phyloP scores from a whole-genome alignment of 2,888 invertebrate genomes.

The Eurois occulta region DNA sequence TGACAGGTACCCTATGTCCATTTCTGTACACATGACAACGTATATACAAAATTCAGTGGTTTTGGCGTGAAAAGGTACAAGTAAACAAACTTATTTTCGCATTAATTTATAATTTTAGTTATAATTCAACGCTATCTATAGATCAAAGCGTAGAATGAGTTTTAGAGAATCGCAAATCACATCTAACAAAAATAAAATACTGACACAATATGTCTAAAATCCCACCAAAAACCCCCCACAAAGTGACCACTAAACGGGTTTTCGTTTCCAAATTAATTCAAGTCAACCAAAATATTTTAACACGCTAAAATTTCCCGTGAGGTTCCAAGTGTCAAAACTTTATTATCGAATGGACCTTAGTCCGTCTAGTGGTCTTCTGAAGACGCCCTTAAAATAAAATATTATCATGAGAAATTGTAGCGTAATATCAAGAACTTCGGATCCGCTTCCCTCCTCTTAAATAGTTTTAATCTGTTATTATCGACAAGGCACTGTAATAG shows the following conservation, averaged over 20 bases:
- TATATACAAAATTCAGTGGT: no score
- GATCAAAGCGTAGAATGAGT: background rate
- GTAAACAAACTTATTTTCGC: no score
- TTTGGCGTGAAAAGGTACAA: no score
- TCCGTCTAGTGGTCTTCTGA: conserved; percentile 49
- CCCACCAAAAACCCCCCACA: conserved; percentile 20
- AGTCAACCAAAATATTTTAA: conserved; percentile 65
- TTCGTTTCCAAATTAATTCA: conserved; percentile 60
- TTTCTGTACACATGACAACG: no score
- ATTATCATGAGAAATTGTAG: conserved; percentile 61
- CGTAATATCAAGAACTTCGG: conserved; percentile 51
- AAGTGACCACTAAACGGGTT: conserved; percentile 45
- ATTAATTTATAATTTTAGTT: no score
- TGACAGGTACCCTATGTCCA: no score
- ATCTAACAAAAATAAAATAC: background rate
- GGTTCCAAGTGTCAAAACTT: conserved; percentile 63
- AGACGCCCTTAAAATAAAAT: conserved; percentile 54
- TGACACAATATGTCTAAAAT: conserved; percentile 3
- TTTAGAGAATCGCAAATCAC: background rate
- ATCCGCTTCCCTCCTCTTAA: conserved; percentile 35
- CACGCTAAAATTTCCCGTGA: conserved; percentile 62
- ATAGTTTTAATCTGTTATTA: conserved; percentile 63
- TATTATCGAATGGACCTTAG: conserved; percentile 60
- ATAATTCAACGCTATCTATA: background rate
- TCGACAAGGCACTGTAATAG: conserved; percentile 43